phyloP scores from a whole-genome alignment of 2,888 invertebrate species.

The Clepsis dumicolana region DNA sequence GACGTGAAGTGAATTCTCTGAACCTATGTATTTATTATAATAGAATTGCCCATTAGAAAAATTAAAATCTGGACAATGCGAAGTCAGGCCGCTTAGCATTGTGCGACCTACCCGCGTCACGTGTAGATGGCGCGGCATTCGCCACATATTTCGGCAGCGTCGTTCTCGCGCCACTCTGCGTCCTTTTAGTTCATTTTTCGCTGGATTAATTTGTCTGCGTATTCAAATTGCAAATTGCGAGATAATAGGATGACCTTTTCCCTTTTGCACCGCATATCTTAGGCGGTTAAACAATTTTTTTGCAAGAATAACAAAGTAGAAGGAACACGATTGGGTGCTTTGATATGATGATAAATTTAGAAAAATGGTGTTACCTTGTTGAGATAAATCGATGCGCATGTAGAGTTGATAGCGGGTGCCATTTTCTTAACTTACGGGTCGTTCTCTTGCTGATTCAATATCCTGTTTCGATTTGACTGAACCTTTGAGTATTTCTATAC shows the following conservation, averaged over 20 bases:
- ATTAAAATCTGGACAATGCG: slow-evolving; percentile 16
- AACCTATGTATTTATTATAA: too few species aligned
- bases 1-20: too few species aligned
- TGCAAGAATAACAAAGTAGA: neutral
- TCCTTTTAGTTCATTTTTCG: slow-evolving; percentile 78
- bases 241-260: slow-evolving; percentile 77
- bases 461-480: slow-evolving; percentile 76
- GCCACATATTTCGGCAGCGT: slow-evolving; percentile 73
- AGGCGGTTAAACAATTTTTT: slow-evolving; percentile 42
- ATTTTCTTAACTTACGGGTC: slow-evolving; percentile 64
- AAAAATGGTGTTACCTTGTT: slow-evolving; percentile 5
- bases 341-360: slow-evolving; percentile 2
- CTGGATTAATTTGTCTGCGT: slow-evolving; percentile 83
- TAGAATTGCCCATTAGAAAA: neutral
- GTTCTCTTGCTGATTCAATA: slow-evolving; percentile 75
- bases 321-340: neutral
- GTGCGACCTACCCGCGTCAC: slow-evolving; percentile 43
- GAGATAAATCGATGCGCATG: slow-evolving; percentile 52
- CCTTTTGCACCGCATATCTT: slow-evolving; percentile 54
- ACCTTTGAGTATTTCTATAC: slow-evolving; percentile 46
- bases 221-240: slow-evolving; percentile 83
- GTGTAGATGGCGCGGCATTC: slow-evolving; percentile 25
- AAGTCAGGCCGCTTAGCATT: slow-evolving; percentile 25
- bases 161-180: slow-evolving; percentile 69
- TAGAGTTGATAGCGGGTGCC: slow-evolving; percentile 68